Evolutionary conservation across 2,797 vertebrate genomes (phyloP), one percentile per base, ranked within the genome.

Genomic region (Tachyglossus aculeatus): DNA sequence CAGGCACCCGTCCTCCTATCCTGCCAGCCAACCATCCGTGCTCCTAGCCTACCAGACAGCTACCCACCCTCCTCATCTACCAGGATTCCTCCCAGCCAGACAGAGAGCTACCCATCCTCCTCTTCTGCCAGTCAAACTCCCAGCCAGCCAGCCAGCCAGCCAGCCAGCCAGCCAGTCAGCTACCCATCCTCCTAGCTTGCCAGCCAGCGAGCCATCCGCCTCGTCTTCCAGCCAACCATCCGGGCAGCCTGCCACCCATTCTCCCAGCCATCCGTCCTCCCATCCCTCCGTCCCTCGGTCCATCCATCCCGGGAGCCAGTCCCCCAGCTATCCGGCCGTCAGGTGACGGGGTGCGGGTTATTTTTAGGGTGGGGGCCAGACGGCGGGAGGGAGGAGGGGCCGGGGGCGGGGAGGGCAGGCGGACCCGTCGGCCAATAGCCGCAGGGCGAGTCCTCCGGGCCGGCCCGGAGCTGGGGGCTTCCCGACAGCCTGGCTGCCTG

Each of bases 271-370:
- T 11, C 22, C 6, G 7, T 9, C n/a, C 1, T 14, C 2, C 1
- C 4, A 16, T 6, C 10, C 9, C 8, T 2, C 5, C 1, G 5
- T 13, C 29, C 9, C 11, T 9, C 7, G 15, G 9, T 11, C 15
- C 15, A 5, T 18, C n/a, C 48, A 10, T 21, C 16, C 18, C 12
- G n/a, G n/a, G n/a, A n/a, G n/a, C n/a, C n/a, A n/a, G n/a, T n/a
- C n/a, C n/a, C n/a, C n/a, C n/a, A n/a, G n/a, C n/a, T n/a, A n/a
- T n/a, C n/a, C n/a, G n/a, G n/a, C n/a, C n/a, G n/a, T n/a, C n/a
- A n/a, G n/a, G n/a, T n/a, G n/a, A n/a, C n/a, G n/a, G n/a, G n/a
- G n/a, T n/a, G n/a, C n/a, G n/a, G n/a, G n/a, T n/a, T n/a, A n/a
- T n/a, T n/a, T n/a, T n/a, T n/a, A n/a, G n/a, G n/a, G n/a, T n/a